A percentile compares a stretch with the other conserved stretches of the same genome.
These are phyloP conservation scores for Pollenia griseotomentosa DNA, from an alignment of 2,888 invertebrate species.

Conservation along the genomic window DNA sequence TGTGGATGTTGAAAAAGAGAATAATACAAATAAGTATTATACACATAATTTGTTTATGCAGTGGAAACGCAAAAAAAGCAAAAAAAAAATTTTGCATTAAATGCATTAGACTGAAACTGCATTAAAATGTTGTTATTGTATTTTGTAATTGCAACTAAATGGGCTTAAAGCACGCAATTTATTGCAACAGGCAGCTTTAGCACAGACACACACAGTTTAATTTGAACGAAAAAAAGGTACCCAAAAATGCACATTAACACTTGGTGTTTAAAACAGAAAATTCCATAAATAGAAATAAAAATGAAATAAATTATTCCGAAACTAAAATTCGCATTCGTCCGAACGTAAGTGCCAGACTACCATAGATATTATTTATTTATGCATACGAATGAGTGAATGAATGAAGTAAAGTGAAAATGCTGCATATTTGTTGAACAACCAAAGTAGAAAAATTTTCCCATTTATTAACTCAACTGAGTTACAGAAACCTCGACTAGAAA, in stretches of 20 bases:
- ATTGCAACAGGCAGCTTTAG: constrained; percentile 49
- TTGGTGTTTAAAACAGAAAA: constrained; percentile 48
- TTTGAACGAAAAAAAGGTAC: constrained; percentile 18
- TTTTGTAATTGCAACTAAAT: constrained; percentile 73
- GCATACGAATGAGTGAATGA: constrained; percentile 26
- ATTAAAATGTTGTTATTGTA: constrained; percentile 68
- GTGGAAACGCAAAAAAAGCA: constrained; percentile 43
- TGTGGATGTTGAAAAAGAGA: constrained; percentile 44
- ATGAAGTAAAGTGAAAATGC: constrained; percentile 52
- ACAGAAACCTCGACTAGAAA: background rate
- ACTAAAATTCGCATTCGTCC: constrained; percentile 35
- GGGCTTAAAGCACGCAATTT: constrained; percentile 69
- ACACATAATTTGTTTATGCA: constrained; percentile 65
- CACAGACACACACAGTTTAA: constrained; percentile 5
- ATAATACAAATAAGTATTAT: constrained; percentile 37
- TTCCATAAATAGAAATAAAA: constrained; percentile 57
- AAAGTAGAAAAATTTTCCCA: constrained; percentile 51
- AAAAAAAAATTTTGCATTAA: constrained; percentile 48
- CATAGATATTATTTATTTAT: constrained; percentile 47
- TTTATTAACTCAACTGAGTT: constrained; percentile 14
- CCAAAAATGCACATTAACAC: constrained; percentile 61
- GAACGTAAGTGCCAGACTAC: constrained; percentile 17
- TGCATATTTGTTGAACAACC: constrained; percentile 45
- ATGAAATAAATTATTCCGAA: constrained; percentile 54
- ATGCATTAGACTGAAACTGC: constrained; percentile 71